A percentile compares a stretch with the other conserved stretches of the same genome.
Evolutionary conservation across 2,888 invertebrate genomes (phyloP).

Genomic region (Andrena praecox): DNA sequence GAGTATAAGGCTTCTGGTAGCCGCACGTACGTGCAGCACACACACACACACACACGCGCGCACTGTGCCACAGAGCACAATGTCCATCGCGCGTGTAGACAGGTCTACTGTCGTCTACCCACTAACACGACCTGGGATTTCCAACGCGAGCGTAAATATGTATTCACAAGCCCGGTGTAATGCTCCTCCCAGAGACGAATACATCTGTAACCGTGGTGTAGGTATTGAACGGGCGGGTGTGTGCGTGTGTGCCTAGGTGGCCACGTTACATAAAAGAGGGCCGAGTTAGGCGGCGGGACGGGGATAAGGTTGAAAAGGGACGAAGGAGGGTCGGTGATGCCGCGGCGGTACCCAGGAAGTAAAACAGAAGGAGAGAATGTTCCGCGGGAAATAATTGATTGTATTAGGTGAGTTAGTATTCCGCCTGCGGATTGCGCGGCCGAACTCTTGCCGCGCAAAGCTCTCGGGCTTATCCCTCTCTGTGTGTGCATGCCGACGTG

Average conservation of each 20-base stretch:
- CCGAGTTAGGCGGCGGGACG: constrained; percentile 15
- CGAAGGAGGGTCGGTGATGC: constrained; percentile 52
- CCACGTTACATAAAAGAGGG: constrained; percentile 42
- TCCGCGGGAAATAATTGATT: constrained; percentile 83
- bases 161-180: constrained; percentile 38
- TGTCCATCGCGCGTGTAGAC: constrained; percentile 25
- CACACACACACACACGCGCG: constrained; percentile 2
- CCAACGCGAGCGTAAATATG: constrained; percentile 28
- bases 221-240: constrained; percentile 1
- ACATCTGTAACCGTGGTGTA: constrained; percentile 7
- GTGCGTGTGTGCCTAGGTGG: constrained; percentile 2
- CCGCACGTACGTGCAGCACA: not conserved
- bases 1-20: constrained; percentile 1
- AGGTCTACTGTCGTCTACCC: not conserved
- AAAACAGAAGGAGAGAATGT: constrained; percentile 81
- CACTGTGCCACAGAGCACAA: constrained; percentile 8
- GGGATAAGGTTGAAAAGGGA: constrained; percentile 61
- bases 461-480: constrained; percentile 57
- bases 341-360: constrained; percentile 72
- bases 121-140: constrained; percentile 30
- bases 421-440: constrained; percentile 78
- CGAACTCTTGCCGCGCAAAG: constrained; percentile 70
- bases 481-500: not conserved
- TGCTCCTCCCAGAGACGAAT: constrained; percentile 12
- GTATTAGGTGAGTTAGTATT: constrained; percentile 84